Conservation (phyloP, 37 sponge, comb jelly and placozoan genomes). For the Ephydatia muelleri region DNA sequence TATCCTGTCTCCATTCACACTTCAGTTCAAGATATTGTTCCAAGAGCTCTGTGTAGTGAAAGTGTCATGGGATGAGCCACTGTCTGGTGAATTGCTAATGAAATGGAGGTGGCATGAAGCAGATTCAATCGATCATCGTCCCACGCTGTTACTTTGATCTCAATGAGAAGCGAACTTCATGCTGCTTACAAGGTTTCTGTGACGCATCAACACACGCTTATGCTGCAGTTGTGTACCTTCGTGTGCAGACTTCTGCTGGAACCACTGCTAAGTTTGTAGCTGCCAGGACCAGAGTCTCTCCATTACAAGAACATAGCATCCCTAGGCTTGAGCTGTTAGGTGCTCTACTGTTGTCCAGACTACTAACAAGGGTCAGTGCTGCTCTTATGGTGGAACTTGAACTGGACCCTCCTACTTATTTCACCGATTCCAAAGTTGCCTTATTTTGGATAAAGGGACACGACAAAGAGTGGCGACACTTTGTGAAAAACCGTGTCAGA, state of each 20-base stretch:
- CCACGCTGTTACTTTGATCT: slow-evolving; percentile 20
- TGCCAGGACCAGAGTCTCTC: slow-evolving; percentile 30
- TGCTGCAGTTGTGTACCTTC: slow-evolving; percentile 30
- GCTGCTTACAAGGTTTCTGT: slow-evolving; percentile 17
- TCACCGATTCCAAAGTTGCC: slow-evolving; percentile 40
- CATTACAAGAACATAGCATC: slow-evolving; percentile 7
- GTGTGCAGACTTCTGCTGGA: neutral
- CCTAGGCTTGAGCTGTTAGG: no score
- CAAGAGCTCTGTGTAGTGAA: slow-evolving; percentile 4
- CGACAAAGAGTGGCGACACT: slow-evolving; percentile 31
- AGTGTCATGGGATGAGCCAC: slow-evolving; percentile 26
- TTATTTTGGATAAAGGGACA: slow-evolving; percentile 32
- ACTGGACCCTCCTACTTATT: slow-evolving; percentile 24
- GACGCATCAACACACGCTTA: slow-evolving; percentile 37
- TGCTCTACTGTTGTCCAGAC: slow-evolving; percentile 15
- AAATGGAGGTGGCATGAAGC: slow-evolving; percentile 11
- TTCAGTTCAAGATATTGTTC: slow-evolving; percentile 13
- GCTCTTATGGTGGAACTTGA: no score
- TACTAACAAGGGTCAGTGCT: neutral
- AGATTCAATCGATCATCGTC: neutral
- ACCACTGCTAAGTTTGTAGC: slow-evolving; percentile 1
- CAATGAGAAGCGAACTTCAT: neutral
- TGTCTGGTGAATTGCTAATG: neutral
- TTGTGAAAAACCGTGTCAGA: slow-evolving; percentile 28
- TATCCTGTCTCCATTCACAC: neutral